Percentiles rank a stretch among this genome's conserved stretches.
Evolutionary conservation across 2,113 vertebrate species (phyloP).

Genomic region (Myrmecophaga tridactyla): DNA sequence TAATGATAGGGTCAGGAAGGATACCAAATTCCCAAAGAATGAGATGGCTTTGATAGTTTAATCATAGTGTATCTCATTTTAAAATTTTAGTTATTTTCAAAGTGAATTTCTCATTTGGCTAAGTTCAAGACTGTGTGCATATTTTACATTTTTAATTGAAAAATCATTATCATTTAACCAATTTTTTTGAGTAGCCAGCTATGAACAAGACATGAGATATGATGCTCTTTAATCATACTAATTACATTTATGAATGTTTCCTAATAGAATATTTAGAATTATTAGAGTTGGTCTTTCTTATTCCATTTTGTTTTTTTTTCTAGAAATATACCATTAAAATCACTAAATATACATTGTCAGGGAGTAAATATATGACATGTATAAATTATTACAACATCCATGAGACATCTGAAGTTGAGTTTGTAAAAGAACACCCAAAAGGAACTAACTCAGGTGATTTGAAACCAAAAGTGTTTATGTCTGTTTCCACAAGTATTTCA

Average conservation of each 20-base stretch:
- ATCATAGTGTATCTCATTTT: neutral
- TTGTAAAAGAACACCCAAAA: neutral
- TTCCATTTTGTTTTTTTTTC: neutral
- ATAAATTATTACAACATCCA: neutral
- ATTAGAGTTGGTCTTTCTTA: neutral
- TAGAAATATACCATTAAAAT: neutral
- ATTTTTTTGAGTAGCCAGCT: neutral
- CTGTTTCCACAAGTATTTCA: neutral
- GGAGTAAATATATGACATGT: neutral
- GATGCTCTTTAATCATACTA: neutral
- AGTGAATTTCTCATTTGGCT: neutral
- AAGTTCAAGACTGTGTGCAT: neutral
- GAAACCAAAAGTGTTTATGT: neutral
- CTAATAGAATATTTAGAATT: neutral
- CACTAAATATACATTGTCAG: neutral
- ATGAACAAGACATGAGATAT: neutral
- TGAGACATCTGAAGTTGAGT: neutral
- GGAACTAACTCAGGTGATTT: neutral
- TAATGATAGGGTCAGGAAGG: neutral
- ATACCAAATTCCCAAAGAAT: neutral
- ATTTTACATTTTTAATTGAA: neutral
- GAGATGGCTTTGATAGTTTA: neutral
- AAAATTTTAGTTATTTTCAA: constrained; percentile 23
- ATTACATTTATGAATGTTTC: neutral
- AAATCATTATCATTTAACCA: constrained; percentile 14